Evolutionary conservation across 1,140 invertebrate species (phyloP), one percentile per base, ranked within the genome.

Genomic region (Drosophila pachea): DNA sequence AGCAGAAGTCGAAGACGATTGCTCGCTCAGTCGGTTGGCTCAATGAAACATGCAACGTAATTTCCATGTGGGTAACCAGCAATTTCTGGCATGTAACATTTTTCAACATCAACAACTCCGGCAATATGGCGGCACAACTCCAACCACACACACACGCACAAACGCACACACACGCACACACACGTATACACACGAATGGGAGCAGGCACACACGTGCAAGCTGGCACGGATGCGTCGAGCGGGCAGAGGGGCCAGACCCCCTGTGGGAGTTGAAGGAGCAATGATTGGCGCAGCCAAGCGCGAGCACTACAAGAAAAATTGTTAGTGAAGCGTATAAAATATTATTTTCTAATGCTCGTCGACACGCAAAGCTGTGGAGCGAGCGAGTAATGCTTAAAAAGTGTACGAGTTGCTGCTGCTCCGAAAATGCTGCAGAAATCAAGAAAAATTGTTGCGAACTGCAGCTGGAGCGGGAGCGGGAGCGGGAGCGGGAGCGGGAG

Each of bases 31-130:
- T 12, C 7, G 62, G 53, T 7, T 61, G 73, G 64, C 61, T 63
- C 74, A 74, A 77, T 82, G 69, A 83, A 83, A 83, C 79, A 84
- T 83, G 82, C 76, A 73, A 81, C 81, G 81, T 86, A 86, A 86
- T 86, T 86, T 86, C 81, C 81, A 86, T 86, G 81, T 86, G 81
- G 81, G 82, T 86, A 86, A 86, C 82, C 81, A 86, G 82, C 82
- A 86, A 86, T 86, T 86, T 86, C 81, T 86, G 81, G 81, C 81
- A 86, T 86, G 81, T 87, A 65, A 86, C 82, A 86, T 86, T 86
- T 86, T 82, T 86, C 82, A 82, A 86, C 82, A 83, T 88, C 87
- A 84, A 84, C 87, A 88, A 88, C 83, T 84, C 71, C 71, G 81
- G 72, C 78, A 87, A 87, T 82, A 86, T 86, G 82, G 82, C 78